These are phyloP conservation scores for Hyppa rectilinea DNA, from an alignment of 2,888 invertebrate species.

Conservation along the genomic window DNA sequence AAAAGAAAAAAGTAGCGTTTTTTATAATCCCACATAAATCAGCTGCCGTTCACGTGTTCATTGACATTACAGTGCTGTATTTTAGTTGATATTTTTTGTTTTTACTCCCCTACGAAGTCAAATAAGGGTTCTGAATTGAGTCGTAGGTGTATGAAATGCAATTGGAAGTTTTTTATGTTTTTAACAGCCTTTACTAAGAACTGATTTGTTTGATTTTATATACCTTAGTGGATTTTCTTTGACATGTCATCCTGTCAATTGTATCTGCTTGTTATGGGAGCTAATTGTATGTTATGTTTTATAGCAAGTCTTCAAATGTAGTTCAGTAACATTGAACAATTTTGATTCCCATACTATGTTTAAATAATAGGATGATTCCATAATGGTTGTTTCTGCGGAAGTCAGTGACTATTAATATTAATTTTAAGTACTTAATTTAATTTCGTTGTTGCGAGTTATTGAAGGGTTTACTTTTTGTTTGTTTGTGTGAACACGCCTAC, in stretches of 20 bases:
- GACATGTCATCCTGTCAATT: not conserved
- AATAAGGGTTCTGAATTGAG: slow-evolving; percentile 7
- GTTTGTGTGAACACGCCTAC: too few species aligned
- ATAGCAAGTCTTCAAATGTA: not conserved
- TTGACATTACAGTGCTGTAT: slow-evolving; percentile 27
- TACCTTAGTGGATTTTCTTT: not conserved
- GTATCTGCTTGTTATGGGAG: not conserved
- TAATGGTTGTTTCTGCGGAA: not conserved
- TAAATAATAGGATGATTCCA: not conserved
- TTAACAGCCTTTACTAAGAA: not conserved
- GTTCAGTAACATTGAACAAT: not conserved
- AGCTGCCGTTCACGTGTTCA: slow-evolving; percentile 46
- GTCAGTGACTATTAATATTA: not conserved
- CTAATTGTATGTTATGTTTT: not conserved
- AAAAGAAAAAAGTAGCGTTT: slow-evolving; percentile 26
- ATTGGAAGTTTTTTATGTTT: not conserved
- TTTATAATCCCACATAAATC: slow-evolving; percentile 27
- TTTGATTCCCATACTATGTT: not conserved
- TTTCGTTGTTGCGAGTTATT: slow-evolving; percentile 8
- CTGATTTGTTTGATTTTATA: not conserved
- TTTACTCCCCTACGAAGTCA: slow-evolving; percentile 18
- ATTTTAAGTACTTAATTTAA: slow-evolving; percentile 8
- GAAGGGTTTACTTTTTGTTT: too few species aligned
- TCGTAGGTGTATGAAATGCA: not conserved
- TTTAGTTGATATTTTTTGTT: slow-evolving; percentile 14